Base-by-base conservation (phyloP, 2,888 invertebrate genomes). In the Sycophila texana region DNA sequence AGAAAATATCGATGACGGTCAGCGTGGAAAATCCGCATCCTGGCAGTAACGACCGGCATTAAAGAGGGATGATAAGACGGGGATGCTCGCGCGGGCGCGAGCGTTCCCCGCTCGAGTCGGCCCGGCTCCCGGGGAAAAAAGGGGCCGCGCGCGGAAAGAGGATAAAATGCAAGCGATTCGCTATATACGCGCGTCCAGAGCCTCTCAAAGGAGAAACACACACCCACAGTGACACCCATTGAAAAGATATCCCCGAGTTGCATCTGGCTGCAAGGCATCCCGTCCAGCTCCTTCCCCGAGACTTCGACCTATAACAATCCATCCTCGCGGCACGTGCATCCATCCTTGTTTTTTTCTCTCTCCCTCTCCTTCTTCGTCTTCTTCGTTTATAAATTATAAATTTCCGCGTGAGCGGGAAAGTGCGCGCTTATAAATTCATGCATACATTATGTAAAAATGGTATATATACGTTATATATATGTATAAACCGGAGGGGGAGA, bases 11-110 rank as follows among this genome's bases (percentile, higher is more conserved):
- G 86, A 70, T 47, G 81, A 76, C 55, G 84, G 84, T 84, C 85
- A 84, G 83, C 81, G 22, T 14, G 76, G 83, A 82, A 82, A 87
- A 87, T 86, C 84, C 86, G 88, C 87, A 90, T 90, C 90, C 90
- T 89, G 90, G 86, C 88, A 86, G 87, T 90, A 90, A 90, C 88
- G 89, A 89, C 13, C 79, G 84, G 84, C 84, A 84, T 84, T 83
- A 70, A 63, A 68, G 75, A 72, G 53, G 72, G 39, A 63, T 58
- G 77, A 82, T 58, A 80, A 78, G 78, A 77, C 77, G 53, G 63
- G 47, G 61, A 63, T n/a, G 63, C n/a, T n/a, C 55, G 49, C 39
- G 65, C 67, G 12, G 20, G 65, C 67, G 12, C 16, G 65, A 12
- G 47, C 39, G 10, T 16, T 30, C 30, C 16, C 13, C 12, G 1